Conservation (phyloP, 2,888 invertebrate genomes). For the Alloplasta piceator region DNA sequence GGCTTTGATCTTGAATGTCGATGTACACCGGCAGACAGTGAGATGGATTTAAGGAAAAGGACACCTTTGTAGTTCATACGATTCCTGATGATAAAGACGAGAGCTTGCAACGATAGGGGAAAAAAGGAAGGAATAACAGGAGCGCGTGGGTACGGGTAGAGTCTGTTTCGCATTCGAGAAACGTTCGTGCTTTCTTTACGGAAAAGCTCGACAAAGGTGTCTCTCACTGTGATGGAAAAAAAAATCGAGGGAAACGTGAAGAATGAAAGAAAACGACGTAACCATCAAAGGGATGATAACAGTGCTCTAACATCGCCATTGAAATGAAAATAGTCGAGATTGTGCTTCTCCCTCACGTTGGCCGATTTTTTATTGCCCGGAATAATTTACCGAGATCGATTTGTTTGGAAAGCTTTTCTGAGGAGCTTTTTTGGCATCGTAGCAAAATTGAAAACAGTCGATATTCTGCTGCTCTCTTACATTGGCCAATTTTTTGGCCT, state of each 20-base stretch:
- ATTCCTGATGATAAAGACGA: constrained; percentile 43
- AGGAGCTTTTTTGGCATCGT: too few relatives aligned
- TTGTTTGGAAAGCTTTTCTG: neutral
- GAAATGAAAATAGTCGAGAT: constrained; percentile 18
- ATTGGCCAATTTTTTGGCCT: too few relatives aligned
- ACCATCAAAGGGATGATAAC: constrained; percentile 12
- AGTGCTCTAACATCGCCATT: neutral
- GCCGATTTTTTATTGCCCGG: neutral
- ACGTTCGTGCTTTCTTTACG: constrained; percentile 5
- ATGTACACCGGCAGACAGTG: constrained; percentile 7
- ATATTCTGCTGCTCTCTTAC: too few relatives aligned
- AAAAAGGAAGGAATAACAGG: neutral
- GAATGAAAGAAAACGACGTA: constrained; percentile 20
- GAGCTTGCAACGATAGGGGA: constrained; percentile 32
- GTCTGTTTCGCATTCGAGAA: constrained; percentile 31
- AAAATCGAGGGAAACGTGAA: neutral
- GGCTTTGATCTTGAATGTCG: constrained; percentile 54
- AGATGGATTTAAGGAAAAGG: constrained; percentile 47
- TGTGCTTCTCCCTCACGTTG: neutral
- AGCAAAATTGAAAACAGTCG: too few relatives aligned
- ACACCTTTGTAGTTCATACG: constrained; percentile 28
- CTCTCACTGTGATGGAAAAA: neutral
- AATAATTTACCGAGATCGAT: neutral
- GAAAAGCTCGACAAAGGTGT: constrained; percentile 8
- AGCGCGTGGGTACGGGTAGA: constrained; percentile 15